phyloP scores from a whole-genome alignment of 2,797 vertebrate species.

The Sebastes taczanowskii region DNA sequence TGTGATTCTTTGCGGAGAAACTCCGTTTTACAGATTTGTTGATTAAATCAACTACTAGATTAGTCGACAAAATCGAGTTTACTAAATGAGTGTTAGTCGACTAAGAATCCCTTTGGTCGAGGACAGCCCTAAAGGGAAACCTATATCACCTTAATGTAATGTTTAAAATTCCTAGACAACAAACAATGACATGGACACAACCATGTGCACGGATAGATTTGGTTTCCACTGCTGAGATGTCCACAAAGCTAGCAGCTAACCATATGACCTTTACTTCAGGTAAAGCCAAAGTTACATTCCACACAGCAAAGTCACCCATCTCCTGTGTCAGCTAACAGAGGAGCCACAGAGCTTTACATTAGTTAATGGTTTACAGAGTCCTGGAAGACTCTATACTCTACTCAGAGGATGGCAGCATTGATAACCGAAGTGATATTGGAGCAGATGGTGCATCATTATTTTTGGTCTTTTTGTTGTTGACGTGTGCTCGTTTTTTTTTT shows the following conservation, averaged over 20 bases:
- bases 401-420: not conserved
- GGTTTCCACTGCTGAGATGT: constrained; percentile 11
- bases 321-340: constrained; percentile 37
- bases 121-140: no score
- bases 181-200: not conserved
- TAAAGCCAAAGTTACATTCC: constrained; percentile 50
- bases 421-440: not conserved
- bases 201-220: not conserved
- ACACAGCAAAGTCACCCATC: constrained; percentile 35
- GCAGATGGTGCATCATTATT: not conserved
- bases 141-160: not conserved
- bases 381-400: not conserved
- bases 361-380: constrained; percentile 11
- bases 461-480: not conserved
- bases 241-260: constrained; percentile 22
- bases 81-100: no score
- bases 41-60: no score
- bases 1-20: no score
- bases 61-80: no score
- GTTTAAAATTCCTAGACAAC: not conserved
- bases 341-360: not conserved
- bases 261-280: constrained; percentile 28
- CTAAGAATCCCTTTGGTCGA: no score
- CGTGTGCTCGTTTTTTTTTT: not conserved
- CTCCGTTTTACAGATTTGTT: no score